These are phyloP conservation scores for Forbesichthys agassizii DNA, from an alignment of 2,113 vertebrate genomes.

Conservation along the genomic window DNA sequence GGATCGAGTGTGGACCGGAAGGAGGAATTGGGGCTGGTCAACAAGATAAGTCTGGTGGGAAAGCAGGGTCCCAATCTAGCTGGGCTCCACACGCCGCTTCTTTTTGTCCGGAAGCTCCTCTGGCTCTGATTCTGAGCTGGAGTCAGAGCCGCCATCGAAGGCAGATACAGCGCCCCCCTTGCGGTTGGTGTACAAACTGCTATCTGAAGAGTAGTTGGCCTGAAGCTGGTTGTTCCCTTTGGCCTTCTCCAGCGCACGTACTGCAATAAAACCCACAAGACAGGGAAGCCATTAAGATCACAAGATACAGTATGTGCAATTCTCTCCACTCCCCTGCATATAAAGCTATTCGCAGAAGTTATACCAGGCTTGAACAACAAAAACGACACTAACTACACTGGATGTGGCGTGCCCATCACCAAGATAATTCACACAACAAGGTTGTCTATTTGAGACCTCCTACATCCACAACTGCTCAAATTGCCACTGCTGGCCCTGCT, in stretches of 20 bases:
- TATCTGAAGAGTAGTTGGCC: constrained; percentile 85
- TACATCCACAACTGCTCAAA: too few relatives aligned
- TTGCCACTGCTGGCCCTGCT: too few relatives aligned
- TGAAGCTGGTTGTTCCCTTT: constrained; percentile 90
- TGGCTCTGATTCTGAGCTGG: constrained; percentile 90
- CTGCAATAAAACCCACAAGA: constrained; percentile 64
- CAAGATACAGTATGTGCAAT: neutral
- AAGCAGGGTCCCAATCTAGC: constrained; percentile 70
- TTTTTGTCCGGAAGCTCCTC: constrained; percentile 92
- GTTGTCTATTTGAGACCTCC: too few relatives aligned
- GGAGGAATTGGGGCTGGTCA: constrained; percentile 59
- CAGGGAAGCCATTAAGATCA: neutral
- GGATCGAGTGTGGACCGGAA: constrained; percentile 52
- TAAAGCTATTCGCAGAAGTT: too few relatives aligned
- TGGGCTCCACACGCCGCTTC: constrained; percentile 91
- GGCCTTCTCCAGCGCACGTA: constrained; percentile 93
- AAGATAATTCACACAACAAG: too few relatives aligned
- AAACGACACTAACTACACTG: too few relatives aligned
- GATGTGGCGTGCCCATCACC: too few relatives aligned
- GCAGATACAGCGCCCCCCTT: constrained; percentile 95
- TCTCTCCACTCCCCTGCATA: neutral
- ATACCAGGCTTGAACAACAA: too few relatives aligned
- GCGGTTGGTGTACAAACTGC: constrained; percentile 94
- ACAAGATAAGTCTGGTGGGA: constrained; percentile 62
- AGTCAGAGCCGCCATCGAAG: constrained; percentile 93